These are phyloP conservation scores for Heterocephalus glaber DNA, from an alignment of 2,113 vertebrate species.

Conservation along the genomic window DNA sequence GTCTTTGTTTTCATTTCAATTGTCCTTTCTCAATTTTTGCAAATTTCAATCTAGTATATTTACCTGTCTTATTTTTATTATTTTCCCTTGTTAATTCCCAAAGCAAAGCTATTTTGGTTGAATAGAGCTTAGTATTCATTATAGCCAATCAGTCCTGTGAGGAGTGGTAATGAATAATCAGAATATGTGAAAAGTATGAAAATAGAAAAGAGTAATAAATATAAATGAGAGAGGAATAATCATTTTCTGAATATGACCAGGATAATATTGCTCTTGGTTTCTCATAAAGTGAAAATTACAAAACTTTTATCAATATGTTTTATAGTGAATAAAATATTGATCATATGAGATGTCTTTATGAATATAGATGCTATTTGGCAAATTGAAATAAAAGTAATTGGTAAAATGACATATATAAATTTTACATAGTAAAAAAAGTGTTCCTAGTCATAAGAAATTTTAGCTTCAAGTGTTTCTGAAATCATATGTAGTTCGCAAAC, in stretches of 20 bases:
- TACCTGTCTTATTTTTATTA: slow-evolving; percentile 58
- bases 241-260: slow-evolving; percentile 50
- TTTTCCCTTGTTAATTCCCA: slow-evolving; percentile 1
- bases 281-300: slow-evolving; percentile 60
- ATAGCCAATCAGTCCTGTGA: slow-evolving; percentile 64
- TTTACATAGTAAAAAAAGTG: background rate
- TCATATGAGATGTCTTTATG: background rate
- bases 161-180: slow-evolving; percentile 71
- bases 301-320: slow-evolving; percentile 49
- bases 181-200: slow-evolving; percentile 72
- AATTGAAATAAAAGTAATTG: background rate
- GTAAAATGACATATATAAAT: background rate
- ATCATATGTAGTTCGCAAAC: background rate
- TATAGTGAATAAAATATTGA: slow-evolving; percentile 23
- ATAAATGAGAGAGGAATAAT: slow-evolving; percentile 71
- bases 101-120: slow-evolving; percentile 56
- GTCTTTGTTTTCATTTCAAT: slow-evolving; percentile 33
- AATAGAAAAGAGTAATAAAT: slow-evolving; percentile 70
- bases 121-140: slow-evolving; percentile 49
- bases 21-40: slow-evolving; percentile 7
- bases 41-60: slow-evolving; percentile 19
- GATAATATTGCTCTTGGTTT: slow-evolving; percentile 58
- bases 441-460: background rate
- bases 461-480: background rate
- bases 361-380: background rate